Base-by-base conservation (phyloP, 2,797 vertebrate species). In the Trichosurus vulpecula region DNA sequence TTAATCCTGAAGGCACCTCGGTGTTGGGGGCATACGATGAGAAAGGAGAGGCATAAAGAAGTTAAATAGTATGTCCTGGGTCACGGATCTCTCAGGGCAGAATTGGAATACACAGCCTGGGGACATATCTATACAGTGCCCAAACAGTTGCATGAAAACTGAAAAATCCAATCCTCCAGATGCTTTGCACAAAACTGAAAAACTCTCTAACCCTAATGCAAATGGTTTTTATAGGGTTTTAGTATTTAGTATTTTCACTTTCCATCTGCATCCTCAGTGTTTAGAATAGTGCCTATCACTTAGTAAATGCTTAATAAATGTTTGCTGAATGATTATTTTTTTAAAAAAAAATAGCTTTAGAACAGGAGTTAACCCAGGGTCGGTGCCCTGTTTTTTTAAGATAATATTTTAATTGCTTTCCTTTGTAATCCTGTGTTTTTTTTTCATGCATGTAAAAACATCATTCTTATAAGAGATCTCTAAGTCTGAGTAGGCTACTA, bases 1-100 rank as follows among this genome's bases (percentile, higher is more conserved):
- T 92, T 94, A 94, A 94, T 92, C 52, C 87, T 51, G 22, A 95
- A 94, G 66, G 51, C 54, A 53, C 58, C 55, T 66, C 91, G 92
- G 89, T 41, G 14, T 92, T 95, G 92, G 95, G 41, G 41, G 74
- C 41, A 87, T 11, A 47, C n/a, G 74, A 87, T 47, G 41, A 87
- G 22, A 87, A 87, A 87, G 74, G 41, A 87, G 25, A 51, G 41
- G 25, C 22, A 87, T 29, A 29, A 51, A 87, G 81, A 91, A 74
- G 94, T 54, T 91, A 92, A 93, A 61, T 81, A 54, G 94, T 35
- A 91, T 91, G 66, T 61, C 47, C 58, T 54, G 19, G 56, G n/a
- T 93, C 54, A 57, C 54, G 57, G 25, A 41, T 74, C 41, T 92
- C 93, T 57, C 91, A 4, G 41, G 74, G 41, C 41, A 87, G 74